Evolutionary conservation across 2,797 vertebrate genomes (phyloP), one percentile per base, ranked within the genome.

Genomic region (Mareca penelope): DNA sequence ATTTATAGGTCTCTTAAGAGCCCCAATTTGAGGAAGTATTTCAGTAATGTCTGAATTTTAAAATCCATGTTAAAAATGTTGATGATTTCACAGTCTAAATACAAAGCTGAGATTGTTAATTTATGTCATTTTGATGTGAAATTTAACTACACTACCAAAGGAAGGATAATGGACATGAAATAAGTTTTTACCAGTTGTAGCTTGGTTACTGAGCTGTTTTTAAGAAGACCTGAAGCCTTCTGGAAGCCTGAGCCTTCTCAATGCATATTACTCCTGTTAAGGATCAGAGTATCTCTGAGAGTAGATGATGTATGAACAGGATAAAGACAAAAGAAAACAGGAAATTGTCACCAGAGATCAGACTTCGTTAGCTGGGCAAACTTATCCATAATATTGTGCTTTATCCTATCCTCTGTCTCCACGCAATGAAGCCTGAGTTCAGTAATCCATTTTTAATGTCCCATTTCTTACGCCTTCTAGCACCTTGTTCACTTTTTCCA

Each of bases 1-100:
- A 96, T 94, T 97, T 90, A 94, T 94, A 95, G 93, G 85, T 89
- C 96, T 95, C 96, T 17, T 33, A 96, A 94, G 95, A 90, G 80
- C 69, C 64, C 48, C 83, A 93, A 87, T 68, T 76, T 94, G 67
- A 91, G 82, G 64, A 91, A 96, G 22, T 60, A 88, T 94, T 96
- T 91, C 87, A 61, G 79, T 90, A 93, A 88, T 46, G 55, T 85
- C 59, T 84, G 94, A 95, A 93, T 96, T 88, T 83, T 85, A 85
- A 92, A 96, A 94, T 40, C 65, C 76, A 71, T n/a, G 26, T 87
- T 87, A 76, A 71, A 94, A 90, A 85, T 33, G 77, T 53, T 80
- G 86, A 90, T 60, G 73, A 90, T 86, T 94, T 94, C 65, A 87
- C n/a, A 93, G 78, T 63, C 48, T 52, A 85, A 84, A 94, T 59